phyloP scores from a whole-genome alignment of 2,888 invertebrate species.

The Pristionchus mayeri region DNA sequence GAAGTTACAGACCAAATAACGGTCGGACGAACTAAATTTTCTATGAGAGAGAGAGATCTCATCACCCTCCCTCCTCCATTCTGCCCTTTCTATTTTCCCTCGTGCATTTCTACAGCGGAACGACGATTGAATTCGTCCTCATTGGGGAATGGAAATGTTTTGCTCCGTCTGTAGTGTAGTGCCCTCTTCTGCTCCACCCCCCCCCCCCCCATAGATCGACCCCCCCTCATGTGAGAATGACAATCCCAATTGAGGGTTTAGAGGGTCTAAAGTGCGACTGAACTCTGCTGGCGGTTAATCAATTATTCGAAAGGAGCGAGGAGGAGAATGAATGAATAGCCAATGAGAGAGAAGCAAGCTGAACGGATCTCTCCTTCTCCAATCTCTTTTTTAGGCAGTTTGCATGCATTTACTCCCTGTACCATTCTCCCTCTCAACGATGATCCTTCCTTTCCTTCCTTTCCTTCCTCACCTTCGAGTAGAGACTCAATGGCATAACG shows the following conservation, averaged over 20 bases:
- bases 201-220: background rate
- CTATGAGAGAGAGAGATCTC: background rate
- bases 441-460: no score
- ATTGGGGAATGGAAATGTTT: background rate
- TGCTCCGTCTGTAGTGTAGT: background rate
- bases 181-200: background rate
- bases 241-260: background rate
- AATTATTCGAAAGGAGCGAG: constrained; percentile 14
- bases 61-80: background rate
- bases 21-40: background rate
- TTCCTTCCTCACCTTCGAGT: constrained; percentile 58
- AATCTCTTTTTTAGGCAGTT: background rate
- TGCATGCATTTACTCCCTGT: background rate
- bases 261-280: background rate
- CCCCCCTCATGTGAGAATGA: background rate
- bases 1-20: background rate
- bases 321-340: background rate
- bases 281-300: background rate
- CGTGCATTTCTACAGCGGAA: background rate
- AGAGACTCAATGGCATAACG: constrained; percentile 69
- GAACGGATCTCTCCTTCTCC: background rate
- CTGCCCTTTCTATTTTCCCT: background rate
- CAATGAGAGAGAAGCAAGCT: background rate
- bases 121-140: background rate
- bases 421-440: background rate